phyloP scores from a whole-genome alignment of 2,113 vertebrate species.

The Brachionichthys hirsutus region DNA sequence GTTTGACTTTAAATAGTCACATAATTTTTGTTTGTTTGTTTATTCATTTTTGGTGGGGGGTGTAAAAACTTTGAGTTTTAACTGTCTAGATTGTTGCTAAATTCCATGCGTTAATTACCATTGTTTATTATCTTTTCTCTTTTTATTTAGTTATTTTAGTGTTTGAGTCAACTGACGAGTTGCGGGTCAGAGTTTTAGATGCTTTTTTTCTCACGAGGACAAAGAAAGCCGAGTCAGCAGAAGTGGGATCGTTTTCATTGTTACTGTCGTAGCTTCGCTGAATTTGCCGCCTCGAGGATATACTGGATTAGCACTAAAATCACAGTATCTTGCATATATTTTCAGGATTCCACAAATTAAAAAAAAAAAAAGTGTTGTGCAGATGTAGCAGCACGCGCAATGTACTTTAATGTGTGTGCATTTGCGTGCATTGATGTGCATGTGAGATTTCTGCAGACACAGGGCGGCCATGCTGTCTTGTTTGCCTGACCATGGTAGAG shows the following conservation, averaged over 20 bases:
- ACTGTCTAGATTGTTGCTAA: too few relatives aligned
- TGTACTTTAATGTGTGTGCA: background rate
- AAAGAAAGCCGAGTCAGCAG: constrained; percentile 31
- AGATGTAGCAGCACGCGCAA: background rate
- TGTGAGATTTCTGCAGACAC: background rate
- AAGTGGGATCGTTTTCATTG: constrained; percentile 52
- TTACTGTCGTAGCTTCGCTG: constrained; percentile 32
- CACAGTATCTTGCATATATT: constrained; percentile 30
- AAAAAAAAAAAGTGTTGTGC: background rate
- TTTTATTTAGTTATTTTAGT: too few relatives aligned
- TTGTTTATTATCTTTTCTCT: too few relatives aligned
- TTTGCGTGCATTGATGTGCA: background rate
- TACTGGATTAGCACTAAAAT: constrained; percentile 49
- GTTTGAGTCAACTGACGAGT: too few relatives aligned
- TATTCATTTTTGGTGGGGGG: too few relatives aligned
- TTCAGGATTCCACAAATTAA: constrained; percentile 31
- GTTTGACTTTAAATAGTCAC: too few relatives aligned
- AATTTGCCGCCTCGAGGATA: constrained; percentile 46
- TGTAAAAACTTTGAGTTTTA: too few relatives aligned
- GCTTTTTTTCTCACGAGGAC: constrained; percentile 1
- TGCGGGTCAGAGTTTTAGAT: constrained; percentile 7
- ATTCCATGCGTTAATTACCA: too few relatives aligned
- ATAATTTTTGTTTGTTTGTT: too few relatives aligned
- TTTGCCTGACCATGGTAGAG: constrained; percentile 25
- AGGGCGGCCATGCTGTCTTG: constrained; percentile 14